Evolutionary conservation across 2,888 invertebrate species (phyloP), one percentile per base, ranked within the genome.

Genomic region (Thereva unica): DNA sequence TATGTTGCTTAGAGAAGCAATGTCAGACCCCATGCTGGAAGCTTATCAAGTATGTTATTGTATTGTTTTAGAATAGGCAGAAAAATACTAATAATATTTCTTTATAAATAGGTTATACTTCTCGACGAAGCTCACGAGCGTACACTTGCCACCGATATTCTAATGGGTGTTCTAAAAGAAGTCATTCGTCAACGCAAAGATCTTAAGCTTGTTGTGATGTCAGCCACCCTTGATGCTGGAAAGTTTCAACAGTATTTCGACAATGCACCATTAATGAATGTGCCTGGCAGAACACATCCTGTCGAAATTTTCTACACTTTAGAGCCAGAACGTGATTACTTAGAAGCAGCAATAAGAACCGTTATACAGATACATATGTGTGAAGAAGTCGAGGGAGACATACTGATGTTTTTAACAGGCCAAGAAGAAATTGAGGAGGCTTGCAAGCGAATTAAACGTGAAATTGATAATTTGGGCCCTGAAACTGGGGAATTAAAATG

Each of bases 201-300:
- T 80, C 84, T 99, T 66, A 99, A 99, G 80, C 84, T 99, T 66
- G 95, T 99, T 69, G 93, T 99, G 75, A 99, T 99, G 99, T 97
- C 97, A 69, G 99, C 99, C 0, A 99, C 99, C 0, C 83, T 99
- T 40, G 99, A 99, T 81, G 98, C 99, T 54, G 99, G 98, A 4
- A 99, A 99, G 81, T 99, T 99, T 81, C 97, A 98, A 83, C 92
- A 93, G 78, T 99, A 99, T 80, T 99, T 99, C 78, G 98, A 97
- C 75, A 93, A 96, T 78, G 98, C 98, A 0, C 99, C 99, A 0
- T 81, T 99, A 44, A 96, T 99, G 95, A 97, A 94, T 75, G 97
- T 99, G 0, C 99, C 99, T 0, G 99, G 96, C 23, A 85, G 96
- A 74, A 96, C 95, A 0, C 94, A 95, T 83, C 95, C 95, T 1